Evolutionary conservation across 2,113 vertebrate genomes (phyloP), one percentile per base, ranked within the genome.

Genomic region (Ptilorrhoa leucosticta): DNA sequence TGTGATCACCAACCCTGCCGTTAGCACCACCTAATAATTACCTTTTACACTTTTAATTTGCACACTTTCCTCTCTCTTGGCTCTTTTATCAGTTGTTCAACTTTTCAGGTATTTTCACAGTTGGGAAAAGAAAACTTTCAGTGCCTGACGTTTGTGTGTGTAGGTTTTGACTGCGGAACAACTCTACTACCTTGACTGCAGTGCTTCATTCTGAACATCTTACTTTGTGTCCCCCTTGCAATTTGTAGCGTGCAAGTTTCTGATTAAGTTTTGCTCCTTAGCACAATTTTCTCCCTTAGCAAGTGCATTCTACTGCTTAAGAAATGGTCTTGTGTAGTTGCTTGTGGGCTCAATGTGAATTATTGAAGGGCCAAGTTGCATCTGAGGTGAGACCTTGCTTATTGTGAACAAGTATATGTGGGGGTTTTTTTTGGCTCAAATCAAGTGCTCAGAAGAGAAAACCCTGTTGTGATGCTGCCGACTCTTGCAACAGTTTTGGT

Each of bases 401-500:
- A 30, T 17, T 72, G 40, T 77, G 48, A 86, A 56, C 4, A 63
- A 83, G 39, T 33, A 35, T 3, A 7, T 22, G 12, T 21, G 23
- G 1, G 0, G 1, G 7, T 4, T 1, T 6, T 33, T 54, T 65
- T 57, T 69, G 4, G 3, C n/a, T 70, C 39, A 73, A 61, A 61
- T 39, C 15, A 68, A 47, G 20, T 17, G 13, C 4, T 16, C 24
- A 23, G 23, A 61, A 51, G 13, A 65, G 24, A 80, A 89, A 89
- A 84, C 14, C 13, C 28, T 50, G 9, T 57, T 76, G 12, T 66
- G n/a, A 61, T 3, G 2, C 20, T 48, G 5, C 39, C 91, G 81
- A 31, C 15, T 73, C 6, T 61, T 82, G n/a, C 18, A 40, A 50
- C 21, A 47, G 7, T 58, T 84, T 73, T 66, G 31, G 23, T 40